Base-by-base conservation (phyloP, 2,113 vertebrate species). In the Lepisosteus osseus region DNA sequence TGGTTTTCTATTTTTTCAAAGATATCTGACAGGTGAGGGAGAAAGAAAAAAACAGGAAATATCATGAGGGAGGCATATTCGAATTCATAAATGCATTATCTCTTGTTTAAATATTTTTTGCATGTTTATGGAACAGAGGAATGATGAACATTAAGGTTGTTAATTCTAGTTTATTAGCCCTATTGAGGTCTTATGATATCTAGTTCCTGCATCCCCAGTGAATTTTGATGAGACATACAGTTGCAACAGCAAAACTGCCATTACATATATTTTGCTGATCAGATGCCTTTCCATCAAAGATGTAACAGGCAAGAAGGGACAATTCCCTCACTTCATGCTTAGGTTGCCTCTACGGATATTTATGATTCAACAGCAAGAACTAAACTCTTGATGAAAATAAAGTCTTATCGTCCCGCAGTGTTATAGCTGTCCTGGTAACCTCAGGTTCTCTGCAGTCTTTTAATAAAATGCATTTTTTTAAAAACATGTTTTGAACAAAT, bases 311-410 rank as follows among this genome's bases (percentile, higher is more conserved):
- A 3, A 41, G 40, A 8, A 9, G 41, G 62, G 47, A 63, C 11
- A 56, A 15, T 1, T 43, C 3, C 44, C 68, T 74, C 67, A 44
- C 72, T 73, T 69, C 8, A 12, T 67, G 62, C 45, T 68, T 65
- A 12, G 29, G 17, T 54, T 62, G 65, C 61, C 72, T 74, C 75
- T 61, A 71, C 57, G 72, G 42, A 70, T 72, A 68, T 78, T 75
- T 79, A 74, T 77, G 66, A 75, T 71, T 77, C 72, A 70, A 68
- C 63, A 29, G 74, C 62, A 71, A 71, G 2, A 29, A 29, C 29
- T 29, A 29, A 29, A 51, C 47, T 51, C 47, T 51, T 69, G 55
- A 47, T 40, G 43, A 69, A 54, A 54, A 9, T 51, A 51, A 5
- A 51, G 47, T 6, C 1, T 51, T 51, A 9, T 6, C 9, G 5